Evolutionary conservation across 2,113 vertebrate species (phyloP).

Genomic region (Microcebus jonahi): DNA sequence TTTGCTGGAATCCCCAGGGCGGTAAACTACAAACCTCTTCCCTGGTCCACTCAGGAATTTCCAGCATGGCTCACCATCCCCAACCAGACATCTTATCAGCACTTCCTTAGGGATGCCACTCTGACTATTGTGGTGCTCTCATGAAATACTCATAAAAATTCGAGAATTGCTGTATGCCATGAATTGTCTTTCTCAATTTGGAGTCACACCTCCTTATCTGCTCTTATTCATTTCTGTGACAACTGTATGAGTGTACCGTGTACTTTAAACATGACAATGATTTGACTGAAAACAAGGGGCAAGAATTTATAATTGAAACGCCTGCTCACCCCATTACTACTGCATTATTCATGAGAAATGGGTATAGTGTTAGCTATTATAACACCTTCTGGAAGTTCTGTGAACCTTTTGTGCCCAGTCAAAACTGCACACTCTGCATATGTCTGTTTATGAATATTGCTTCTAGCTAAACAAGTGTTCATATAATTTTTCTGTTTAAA

Average conservation of each 20-base stretch:
- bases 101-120: neutral
- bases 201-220: neutral
- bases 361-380: neutral
- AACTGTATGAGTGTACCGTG: neutral
- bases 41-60: neutral
- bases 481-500: neutral
- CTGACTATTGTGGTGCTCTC: neutral
- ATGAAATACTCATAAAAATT: neutral
- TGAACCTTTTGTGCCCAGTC: neutral
- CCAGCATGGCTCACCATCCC: neutral
- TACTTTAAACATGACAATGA: neutral
- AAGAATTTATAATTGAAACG: neutral
- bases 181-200: neutral
- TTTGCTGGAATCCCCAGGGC: neutral
- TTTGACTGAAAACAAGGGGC: neutral
- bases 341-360: neutral
- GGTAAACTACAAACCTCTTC: neutral
- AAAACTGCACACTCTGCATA: neutral
- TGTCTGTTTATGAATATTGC: neutral
- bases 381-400: conserved; percentile 16
- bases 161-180: neutral
- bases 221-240: neutral
- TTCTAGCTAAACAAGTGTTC: neutral
- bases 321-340: neutral
- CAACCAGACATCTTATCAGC: neutral